A percentile compares a stretch with the other conserved stretches of the same genome.
phyloP scores from a whole-genome alignment of 2,113 vertebrate genomes.

The Caracal caracal region DNA sequence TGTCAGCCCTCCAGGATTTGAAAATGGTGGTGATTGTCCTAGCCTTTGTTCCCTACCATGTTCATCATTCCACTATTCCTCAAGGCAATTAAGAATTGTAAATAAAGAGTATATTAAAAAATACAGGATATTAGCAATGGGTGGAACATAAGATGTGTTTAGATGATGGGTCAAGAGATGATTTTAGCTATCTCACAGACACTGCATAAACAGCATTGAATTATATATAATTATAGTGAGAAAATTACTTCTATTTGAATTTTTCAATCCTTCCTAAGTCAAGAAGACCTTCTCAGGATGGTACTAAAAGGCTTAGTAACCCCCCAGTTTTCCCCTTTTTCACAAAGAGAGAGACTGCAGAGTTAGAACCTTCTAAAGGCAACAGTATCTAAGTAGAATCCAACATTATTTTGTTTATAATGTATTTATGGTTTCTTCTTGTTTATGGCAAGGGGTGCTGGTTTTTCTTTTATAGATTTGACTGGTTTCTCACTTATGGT shows the following conservation, averaged over 20 bases:
- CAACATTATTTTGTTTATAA: background rate
- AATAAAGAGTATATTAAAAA: background rate
- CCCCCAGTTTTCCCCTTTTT: background rate
- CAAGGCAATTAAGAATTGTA: background rate
- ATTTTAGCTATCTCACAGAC: background rate
- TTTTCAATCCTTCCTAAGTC: background rate
- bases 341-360: background rate
- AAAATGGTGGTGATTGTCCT: background rate
- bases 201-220: background rate
- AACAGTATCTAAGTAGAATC: background rate
- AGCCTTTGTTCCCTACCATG: background rate
- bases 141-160: background rate
- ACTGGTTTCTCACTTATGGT: background rate
- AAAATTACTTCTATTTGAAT: conserved; percentile 2
- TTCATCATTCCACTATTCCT: background rate
- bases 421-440: background rate
- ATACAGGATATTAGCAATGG: background rate
- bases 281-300: background rate
- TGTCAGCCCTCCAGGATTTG: background rate
- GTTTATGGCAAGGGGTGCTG: background rate
- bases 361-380: background rate
- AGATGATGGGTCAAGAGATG: background rate
- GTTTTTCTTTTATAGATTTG: background rate
- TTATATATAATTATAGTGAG: background rate
- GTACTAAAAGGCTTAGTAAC: background rate